phyloP scores from a whole-genome alignment of 2,888 invertebrate species.

The Leptarthrus brevirostris region DNA sequence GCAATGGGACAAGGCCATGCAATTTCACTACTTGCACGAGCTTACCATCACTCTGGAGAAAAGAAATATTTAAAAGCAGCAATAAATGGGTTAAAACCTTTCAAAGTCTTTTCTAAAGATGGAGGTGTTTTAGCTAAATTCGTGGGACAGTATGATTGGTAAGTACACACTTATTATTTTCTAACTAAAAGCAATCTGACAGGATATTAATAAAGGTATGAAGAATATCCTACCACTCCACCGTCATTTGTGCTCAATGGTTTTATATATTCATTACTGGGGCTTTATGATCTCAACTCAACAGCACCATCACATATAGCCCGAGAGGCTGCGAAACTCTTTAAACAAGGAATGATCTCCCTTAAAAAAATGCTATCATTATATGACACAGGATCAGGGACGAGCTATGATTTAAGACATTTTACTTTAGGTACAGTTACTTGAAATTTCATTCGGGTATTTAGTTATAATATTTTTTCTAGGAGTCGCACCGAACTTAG shows the following conservation, averaged over 20 bases:
- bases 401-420: slow-evolving; percentile 95
- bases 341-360: slow-evolving; percentile 86
- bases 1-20: slow-evolving; percentile 99
- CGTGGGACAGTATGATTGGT: slow-evolving; percentile 89
- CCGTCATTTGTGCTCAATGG: slow-evolving; percentile 97
- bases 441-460: no score
- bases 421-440: slow-evolving; percentile 76
- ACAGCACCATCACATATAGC: slow-evolving; percentile 79
- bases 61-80: slow-evolving; percentile 84
- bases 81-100: slow-evolving; percentile 81
- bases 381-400: slow-evolving; percentile 95
- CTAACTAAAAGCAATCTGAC: no score
- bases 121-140: slow-evolving; percentile 89
- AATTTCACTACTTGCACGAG: slow-evolving; percentile 92
- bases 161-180: no score
- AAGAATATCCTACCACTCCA: slow-evolving; percentile 97
- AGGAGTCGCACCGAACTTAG: slow-evolving; percentile 88
- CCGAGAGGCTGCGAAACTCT: slow-evolving; percentile 80
- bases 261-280: slow-evolving; percentile 96
- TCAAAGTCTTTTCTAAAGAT: slow-evolving; percentile 76
- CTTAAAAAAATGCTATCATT: slow-evolving; percentile 88
- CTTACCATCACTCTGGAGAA: slow-evolving; percentile 85
- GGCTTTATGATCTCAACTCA: slow-evolving; percentile 92
- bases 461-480: neutral
- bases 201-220: slow-evolving; percentile 85